Evolutionary conservation across 2,888 invertebrate genomes (phyloP), one percentile per base, ranked within the genome.

Genomic region (Marasmarcha lunaedactyla): DNA sequence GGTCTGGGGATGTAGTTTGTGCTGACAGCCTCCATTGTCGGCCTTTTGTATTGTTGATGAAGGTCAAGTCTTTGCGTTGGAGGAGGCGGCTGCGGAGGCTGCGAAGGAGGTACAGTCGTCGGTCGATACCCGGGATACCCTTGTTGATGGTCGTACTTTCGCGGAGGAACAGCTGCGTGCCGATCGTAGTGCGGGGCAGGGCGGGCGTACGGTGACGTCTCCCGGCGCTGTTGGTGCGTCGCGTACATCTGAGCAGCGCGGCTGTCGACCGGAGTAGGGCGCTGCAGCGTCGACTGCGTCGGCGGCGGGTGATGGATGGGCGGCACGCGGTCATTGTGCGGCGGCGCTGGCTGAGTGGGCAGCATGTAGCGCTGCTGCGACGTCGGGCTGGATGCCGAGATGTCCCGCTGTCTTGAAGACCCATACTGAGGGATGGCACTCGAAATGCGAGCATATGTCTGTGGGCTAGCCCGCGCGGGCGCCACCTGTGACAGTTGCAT

Each of bases 121-220:
- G 72, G 72, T 55, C 78, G 69, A 44, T 79, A 81, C 3, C 77
- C 81, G 4, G 78, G 70, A 53, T 79, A 81, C 11, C 74, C 66
- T 51, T 79, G 78, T 49, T 84, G 79, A 25, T 62, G 69, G 54
- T 83, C 83, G 53, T 78, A 77, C 47, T 81, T 83, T 43, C 79
- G 63, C 42, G 69, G 63, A 13, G 74, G 64, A 15, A 71, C 57
- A 9, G 64, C 43, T 12, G 69, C 55, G 49, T 72, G 72, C 37
- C 78, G 63, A 35, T 81, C 83, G 50, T 72, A 79, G 50, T 72
- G 76, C 20, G 67, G 45, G n/a, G 63, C 41, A 2, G 59, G 45
- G 7, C 74, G 60, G 30, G 61, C 50, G 45, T 71, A 71, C 14
- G 71, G 71, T 1, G 78, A 71, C 9, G 73, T 57, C 46, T 78